A percentile compares a stretch with the other conserved stretches of the same genome.
phyloP scores from a whole-genome alignment of 2,888 invertebrate species.

The Palloptera scutellata region DNA sequence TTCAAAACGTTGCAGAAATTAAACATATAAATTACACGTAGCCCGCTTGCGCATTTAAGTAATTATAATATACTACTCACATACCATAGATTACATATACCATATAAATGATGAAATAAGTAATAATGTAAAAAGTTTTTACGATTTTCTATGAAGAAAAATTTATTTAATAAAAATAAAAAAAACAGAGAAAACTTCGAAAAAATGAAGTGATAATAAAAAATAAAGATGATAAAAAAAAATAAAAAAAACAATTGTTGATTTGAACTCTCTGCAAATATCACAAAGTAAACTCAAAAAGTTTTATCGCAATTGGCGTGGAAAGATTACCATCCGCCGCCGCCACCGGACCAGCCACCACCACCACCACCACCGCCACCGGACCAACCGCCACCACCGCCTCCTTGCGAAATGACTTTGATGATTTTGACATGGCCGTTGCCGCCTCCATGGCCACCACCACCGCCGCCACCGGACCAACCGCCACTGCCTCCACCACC shows the following conservation, averaged over 20 bases:
- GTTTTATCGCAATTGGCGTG: not conserved
- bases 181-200: too few species aligned
- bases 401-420: constrained; percentile 21
- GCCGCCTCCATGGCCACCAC: constrained; percentile 8
- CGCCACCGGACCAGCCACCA: not conserved
- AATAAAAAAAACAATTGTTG: not conserved
- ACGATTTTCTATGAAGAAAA: too few species aligned
- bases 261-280: constrained; percentile 27
- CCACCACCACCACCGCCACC: not conserved
- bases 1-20: too few species aligned
- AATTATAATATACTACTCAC: too few species aligned
- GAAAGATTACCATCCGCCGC: not conserved
- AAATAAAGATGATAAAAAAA: too few species aligned
- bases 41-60: too few species aligned
- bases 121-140: too few species aligned
- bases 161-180: too few species aligned
- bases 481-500: constrained; percentile 17
- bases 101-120: too few species aligned
- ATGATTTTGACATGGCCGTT: constrained; percentile 21
- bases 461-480: constrained; percentile 2
- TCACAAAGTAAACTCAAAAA: constrained; percentile 18
- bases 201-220: too few species aligned
- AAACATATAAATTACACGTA: too few species aligned
- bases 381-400: constrained; percentile 7
- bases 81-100: too few species aligned